Evolutionary conservation across 2,888 invertebrate species (phyloP).

Genomic region (Actias luna): DNA sequence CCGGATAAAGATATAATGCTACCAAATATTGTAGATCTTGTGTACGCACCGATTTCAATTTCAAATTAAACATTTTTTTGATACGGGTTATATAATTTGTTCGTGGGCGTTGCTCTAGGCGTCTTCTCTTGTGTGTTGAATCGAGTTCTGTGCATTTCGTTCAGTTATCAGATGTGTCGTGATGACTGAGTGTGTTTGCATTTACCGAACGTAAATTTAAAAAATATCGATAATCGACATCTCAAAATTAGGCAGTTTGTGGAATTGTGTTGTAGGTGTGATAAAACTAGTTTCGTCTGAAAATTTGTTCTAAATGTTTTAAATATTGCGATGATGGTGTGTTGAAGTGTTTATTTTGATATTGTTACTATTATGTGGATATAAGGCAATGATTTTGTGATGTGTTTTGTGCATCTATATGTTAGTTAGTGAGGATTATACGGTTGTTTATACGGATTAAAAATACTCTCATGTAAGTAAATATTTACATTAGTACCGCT

Average conservation of each 20-base stretch:
- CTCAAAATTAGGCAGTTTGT: slow-evolving; percentile 70
- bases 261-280: slow-evolving; percentile 44
- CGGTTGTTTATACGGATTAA: slow-evolving; percentile 62
- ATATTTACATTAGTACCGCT: slow-evolving; percentile 56
- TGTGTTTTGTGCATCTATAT: slow-evolving; percentile 64
- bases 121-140: slow-evolving; percentile 18
- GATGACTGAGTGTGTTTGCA: slow-evolving; percentile 61
- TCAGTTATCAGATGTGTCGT: slow-evolving; percentile 55
- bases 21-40: neutral
- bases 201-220: slow-evolving; percentile 54
- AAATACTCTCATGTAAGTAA: slow-evolving; percentile 74
- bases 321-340: slow-evolving; percentile 39
- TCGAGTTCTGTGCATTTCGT: slow-evolving; percentile 25
- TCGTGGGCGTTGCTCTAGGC: slow-evolving; percentile 48
- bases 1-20: slow-evolving; percentile 9
- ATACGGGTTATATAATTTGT: slow-evolving; percentile 26
- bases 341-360: slow-evolving; percentile 49
- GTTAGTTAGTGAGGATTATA: slow-evolving; percentile 58
- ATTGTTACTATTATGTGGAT: slow-evolving; percentile 52
- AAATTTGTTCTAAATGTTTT: slow-evolving; percentile 40
- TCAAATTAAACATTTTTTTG: slow-evolving; percentile 22
- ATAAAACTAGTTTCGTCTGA: slow-evolving; percentile 47
- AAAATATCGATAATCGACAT: slow-evolving; percentile 56
- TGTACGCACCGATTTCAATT: neutral
- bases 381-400: slow-evolving; percentile 69